These are phyloP conservation scores for Caenorhabditis afra DNA, from an alignment of 2,888 invertebrate genomes.

Conservation along the genomic window DNA sequence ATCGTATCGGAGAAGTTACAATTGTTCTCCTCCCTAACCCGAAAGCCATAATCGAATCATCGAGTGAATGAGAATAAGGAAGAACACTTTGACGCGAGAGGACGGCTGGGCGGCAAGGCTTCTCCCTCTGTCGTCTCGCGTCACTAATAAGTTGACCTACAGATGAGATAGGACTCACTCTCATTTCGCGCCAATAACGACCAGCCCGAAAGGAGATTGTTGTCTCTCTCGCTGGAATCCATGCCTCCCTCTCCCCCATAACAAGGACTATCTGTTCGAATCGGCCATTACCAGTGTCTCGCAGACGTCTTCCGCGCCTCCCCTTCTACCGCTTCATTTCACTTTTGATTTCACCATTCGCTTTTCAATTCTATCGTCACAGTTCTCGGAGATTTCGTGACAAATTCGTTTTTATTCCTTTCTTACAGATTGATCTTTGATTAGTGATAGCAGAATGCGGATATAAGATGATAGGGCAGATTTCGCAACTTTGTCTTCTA, in stretches of 20 bases:
- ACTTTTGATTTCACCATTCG: constrained; percentile 5
- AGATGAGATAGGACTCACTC: constrained; percentile 47
- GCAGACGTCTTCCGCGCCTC: constrained; percentile 26
- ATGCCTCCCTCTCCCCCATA: background rate
- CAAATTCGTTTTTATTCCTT: background rate
- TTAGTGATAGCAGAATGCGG: constrained; percentile 23
- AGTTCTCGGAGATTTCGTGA: background rate
- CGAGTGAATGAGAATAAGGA: background rate
- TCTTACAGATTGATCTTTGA: background rate
- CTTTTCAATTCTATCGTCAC: constrained; percentile 7
- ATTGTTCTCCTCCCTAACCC: background rate
- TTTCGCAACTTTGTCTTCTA: constrained; percentile 2
- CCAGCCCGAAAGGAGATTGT: background rate
- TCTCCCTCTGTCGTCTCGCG: constrained; percentile 19
- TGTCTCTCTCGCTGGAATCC: no score
- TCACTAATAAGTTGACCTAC: constrained; percentile 55
- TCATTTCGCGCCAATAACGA: constrained; percentile 38
- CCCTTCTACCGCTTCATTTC: constrained; percentile 20
- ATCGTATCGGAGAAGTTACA: background rate
- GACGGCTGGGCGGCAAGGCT: background rate
- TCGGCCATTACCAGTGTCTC: constrained; percentile 51
- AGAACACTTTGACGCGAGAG: background rate
- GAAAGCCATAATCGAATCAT: constrained; percentile 22
- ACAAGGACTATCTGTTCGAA: constrained; percentile 26
- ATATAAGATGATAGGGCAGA: constrained; percentile 9